Percentiles rank a stretch among this genome's conserved stretches.
These are phyloP conservation scores for Yponomeuta plumbellus DNA, from an alignment of 2,888 invertebrate genomes.

Conservation along the genomic window DNA sequence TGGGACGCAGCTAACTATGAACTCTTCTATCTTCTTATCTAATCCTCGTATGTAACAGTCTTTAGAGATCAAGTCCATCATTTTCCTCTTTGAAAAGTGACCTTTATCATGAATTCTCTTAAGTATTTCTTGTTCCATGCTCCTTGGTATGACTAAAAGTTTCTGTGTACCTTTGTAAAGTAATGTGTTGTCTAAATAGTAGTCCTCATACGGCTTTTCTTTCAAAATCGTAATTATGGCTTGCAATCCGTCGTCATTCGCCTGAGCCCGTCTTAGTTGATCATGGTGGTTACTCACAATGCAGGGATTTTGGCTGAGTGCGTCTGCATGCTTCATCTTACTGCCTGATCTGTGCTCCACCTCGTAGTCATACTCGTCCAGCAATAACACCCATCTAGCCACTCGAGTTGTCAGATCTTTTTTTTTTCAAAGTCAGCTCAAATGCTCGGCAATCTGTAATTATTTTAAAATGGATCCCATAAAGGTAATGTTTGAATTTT, in stretches of 20 bases:
- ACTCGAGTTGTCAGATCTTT: conserved; percentile 20
- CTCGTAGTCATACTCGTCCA: conserved; percentile 20
- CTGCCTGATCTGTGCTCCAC: conserved; percentile 20
- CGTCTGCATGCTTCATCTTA: conserved; percentile 24
- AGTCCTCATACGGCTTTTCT: conserved; percentile 23
- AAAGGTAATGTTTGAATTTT: conserved; percentile 21
- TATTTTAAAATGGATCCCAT: conserved; percentile 22
- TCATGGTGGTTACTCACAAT: conserved; percentile 17
- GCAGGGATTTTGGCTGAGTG: conserved; percentile 22
- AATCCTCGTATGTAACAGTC: conserved; percentile 30
- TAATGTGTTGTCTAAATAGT: conserved; percentile 26
- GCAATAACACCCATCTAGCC: conserved; percentile 22
- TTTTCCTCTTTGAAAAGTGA: conserved; percentile 36
- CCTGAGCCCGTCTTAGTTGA: conserved; percentile 23
- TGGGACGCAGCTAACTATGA: conserved; percentile 19
- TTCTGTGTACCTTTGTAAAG: conserved; percentile 27
- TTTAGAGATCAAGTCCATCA: conserved; percentile 26
- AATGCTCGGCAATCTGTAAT: conserved; percentile 23
- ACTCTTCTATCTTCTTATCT: conserved; percentile 17
- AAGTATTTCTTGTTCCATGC: conserved; percentile 38
- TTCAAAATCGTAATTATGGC: conserved; percentile 25
- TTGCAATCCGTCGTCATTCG: conserved; percentile 25
- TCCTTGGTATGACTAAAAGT: conserved; percentile 33
- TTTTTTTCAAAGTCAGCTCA: conserved; percentile 21
- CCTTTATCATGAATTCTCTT: conserved; percentile 36